Conservation (phyloP, 2,113 vertebrate species). For the Nannospalax galili region DNA sequence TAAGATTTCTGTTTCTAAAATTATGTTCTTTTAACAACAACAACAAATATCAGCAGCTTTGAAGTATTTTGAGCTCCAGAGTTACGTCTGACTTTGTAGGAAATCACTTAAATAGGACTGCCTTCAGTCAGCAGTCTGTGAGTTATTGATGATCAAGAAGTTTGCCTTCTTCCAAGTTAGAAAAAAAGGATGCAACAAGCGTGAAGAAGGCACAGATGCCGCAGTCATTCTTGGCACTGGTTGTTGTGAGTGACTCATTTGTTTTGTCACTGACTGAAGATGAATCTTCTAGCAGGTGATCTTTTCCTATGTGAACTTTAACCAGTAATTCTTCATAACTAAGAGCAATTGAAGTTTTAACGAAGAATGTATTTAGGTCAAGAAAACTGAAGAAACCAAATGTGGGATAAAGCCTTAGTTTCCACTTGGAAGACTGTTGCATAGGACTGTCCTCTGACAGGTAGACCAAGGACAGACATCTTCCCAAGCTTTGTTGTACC, state of each 20-base stretch:
- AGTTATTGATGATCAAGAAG: not conserved
- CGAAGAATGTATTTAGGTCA: not conserved
- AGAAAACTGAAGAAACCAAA: not conserved
- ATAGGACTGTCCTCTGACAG: no score
- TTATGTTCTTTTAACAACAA: not conserved
- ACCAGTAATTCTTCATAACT: not conserved
- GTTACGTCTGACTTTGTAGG: not conserved
- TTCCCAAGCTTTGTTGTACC: no score
- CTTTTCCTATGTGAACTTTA: not conserved
- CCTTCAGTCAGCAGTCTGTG: not conserved
- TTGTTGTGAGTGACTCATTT: not conserved
- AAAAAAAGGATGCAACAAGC: not conserved
- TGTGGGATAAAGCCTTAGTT: not conserved
- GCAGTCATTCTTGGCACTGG: not conserved
- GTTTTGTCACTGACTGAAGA: not conserved
- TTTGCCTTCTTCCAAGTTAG: not conserved
- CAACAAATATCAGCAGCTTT: not conserved
- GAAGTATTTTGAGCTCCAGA: not conserved
- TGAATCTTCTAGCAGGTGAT: not conserved
- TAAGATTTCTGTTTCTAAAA: conserved; percentile 42
- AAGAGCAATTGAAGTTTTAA: not conserved
- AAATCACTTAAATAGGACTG: not conserved
- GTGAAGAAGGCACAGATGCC: not conserved
- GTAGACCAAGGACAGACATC: no score
- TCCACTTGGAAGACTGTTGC: not conserved